Percentiles rank a stretch among this genome's conserved stretches.
Conservation (phyloP, 2,113 vertebrate genomes). For the Ciconia stormi region DNA sequence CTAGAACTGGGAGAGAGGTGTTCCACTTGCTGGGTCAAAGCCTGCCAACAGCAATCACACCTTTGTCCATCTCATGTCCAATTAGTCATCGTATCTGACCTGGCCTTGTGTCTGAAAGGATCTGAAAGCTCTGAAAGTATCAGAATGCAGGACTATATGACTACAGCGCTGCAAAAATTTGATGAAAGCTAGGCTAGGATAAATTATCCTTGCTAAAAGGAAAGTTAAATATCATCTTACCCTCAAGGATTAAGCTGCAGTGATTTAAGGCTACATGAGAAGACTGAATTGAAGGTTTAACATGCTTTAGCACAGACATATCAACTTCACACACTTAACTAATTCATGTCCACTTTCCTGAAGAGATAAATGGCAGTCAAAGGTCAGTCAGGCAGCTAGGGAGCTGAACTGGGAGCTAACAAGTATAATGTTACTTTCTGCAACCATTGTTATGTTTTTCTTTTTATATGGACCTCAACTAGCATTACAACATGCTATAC, state of each 20-base stretch:
- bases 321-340: not conserved
- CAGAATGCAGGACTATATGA: not conserved
- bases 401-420: not conserved
- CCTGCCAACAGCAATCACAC: not conserved
- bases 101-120: not conserved
- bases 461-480: not conserved
- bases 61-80: not conserved
- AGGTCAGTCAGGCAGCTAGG: not conserved
- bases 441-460: not conserved
- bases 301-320: not conserved
- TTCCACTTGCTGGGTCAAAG: not conserved
- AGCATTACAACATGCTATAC: not conserved
- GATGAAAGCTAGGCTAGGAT: not conserved
- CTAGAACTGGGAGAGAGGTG: not conserved
- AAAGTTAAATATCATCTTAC: not conserved
- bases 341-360: not conserved
- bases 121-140: not conserved
- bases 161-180: not conserved
- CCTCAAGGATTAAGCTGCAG: not conserved
- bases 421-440: not conserved
- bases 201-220: not conserved
- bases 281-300: not conserved
- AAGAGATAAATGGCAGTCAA: not conserved
- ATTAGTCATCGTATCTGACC: not conserved
- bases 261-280: not conserved